Evolutionary conservation across 2,888 invertebrate genomes (phyloP), one percentile per base, ranked within the genome.

Genomic region (Oxycera nigricornis): DNA sequence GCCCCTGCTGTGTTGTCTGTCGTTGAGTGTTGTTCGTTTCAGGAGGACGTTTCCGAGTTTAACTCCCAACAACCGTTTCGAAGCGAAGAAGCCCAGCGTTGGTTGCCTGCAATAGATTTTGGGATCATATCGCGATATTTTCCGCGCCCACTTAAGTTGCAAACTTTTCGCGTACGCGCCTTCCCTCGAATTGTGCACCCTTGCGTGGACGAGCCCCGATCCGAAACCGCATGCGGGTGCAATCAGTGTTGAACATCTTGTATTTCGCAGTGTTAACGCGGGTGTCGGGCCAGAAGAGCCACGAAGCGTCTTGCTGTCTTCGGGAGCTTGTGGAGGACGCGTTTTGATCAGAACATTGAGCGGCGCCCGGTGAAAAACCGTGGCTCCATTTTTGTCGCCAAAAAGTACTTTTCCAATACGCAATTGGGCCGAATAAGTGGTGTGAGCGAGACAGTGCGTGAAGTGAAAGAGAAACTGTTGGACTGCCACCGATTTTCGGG

Each of bases 341-440:
- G 14, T 3, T 46, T 20, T 30, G 11, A 1, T 11, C 1, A 7
- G 0, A 59, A 59, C 2, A 3, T 59, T n/a, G 2, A n/a, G 28
- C 28, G 59, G 24, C 2, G 7, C 20, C 28, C 30, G 20, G 68
- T 28, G 52, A 68, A 68, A 68, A 68, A 7, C 11, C 52, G 50
- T 20, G 24, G 35, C 26, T 35, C 62, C 39, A 62, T 59, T 59
- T 62, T 26, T 24, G 11, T 28, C 17, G 11, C 11, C 28, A 26
- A 26, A 20, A 68, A 52, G 26, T 52, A 17, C 30, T 50, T 68
- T 68, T 9, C 68, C 50, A 68, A 68, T 68, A 68, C 68, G 68
- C 68, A 68, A 68, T 68, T 52, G 22, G 68, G 7, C 1, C 20
- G 30, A 3, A 17, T 9, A n/a, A 20, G 30, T 35, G 22, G 50